Percentiles rank a stretch among this genome's conserved stretches.
These are phyloP conservation scores for Leptinotarsa tumamoca DNA, from an alignment of 2,888 invertebrate genomes.

Conservation along the genomic window DNA sequence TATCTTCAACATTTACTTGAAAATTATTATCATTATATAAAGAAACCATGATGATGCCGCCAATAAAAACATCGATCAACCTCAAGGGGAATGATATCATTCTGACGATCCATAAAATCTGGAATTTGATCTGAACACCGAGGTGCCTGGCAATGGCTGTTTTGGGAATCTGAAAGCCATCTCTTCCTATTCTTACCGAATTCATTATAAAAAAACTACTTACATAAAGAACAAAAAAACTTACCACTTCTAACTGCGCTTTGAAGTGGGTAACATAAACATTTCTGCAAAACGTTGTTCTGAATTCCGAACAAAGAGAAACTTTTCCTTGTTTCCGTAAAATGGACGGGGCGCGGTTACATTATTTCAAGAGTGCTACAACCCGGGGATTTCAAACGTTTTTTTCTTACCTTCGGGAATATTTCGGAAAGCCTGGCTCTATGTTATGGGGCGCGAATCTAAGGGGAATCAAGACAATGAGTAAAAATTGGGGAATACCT, in stretches of 20 bases:
- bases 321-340: slow-evolving; percentile 23
- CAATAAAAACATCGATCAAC: no score
- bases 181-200: neutral
- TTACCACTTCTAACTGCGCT: neutral
- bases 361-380: slow-evolving; percentile 35
- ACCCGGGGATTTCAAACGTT: slow-evolving; percentile 29
- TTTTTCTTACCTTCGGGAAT: slow-evolving; percentile 19
- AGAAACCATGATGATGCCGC: no score
- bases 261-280: slow-evolving; percentile 25
- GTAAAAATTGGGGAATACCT: neutral
- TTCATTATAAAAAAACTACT: neutral
- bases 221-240: slow-evolving; percentile 4
- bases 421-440: slow-evolving; percentile 21
- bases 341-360: slow-evolving; percentile 41
- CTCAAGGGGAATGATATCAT: no score
- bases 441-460: neutral
- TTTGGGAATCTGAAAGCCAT: neutral
- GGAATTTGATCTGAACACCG: no score
- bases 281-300: slow-evolving; percentile 25
- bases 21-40: no score
- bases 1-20: no score
- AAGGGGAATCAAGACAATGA: slow-evolving; percentile 3
- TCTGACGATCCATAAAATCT: no score
- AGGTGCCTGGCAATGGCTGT: neutral
- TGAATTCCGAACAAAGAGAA: slow-evolving; percentile 28